A percentile compares a stretch with the other conserved stretches of the same genome.
phyloP scores from a whole-genome alignment of 23 tunicate genomes.

The Diplosoma virens region DNA sequence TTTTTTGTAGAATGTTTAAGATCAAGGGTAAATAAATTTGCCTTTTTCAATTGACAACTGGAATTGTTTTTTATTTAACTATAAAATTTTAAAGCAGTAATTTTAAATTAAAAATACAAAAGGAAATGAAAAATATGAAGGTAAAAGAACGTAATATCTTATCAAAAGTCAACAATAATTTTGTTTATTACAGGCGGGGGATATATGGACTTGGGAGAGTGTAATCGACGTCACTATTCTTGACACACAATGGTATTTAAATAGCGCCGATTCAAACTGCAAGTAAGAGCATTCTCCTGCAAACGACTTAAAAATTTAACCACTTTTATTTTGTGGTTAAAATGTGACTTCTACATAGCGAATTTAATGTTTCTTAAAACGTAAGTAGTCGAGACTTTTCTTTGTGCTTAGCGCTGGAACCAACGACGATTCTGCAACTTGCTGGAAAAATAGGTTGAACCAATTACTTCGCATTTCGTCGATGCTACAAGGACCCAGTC shows the following conservation, averaged over 20 bases:
- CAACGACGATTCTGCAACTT: background rate
- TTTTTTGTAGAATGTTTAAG: background rate
- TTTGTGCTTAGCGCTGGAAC: background rate
- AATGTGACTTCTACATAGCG: background rate
- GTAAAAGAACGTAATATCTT: no score
- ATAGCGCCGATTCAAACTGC: conserved; percentile 31
- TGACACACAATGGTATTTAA: conserved; percentile 41
- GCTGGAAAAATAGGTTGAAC: background rate
- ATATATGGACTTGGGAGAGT: conserved; percentile 44
- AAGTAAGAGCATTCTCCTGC: conserved; percentile 23
- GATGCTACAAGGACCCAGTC: background rate
- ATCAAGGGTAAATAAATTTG: background rate
- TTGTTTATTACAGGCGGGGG: conserved; percentile 18
- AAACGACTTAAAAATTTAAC: background rate
- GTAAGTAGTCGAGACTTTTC: background rate
- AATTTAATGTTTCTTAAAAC: background rate
- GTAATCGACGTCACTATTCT: conserved; percentile 35
- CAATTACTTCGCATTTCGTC: background rate
- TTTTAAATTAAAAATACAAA: no score
- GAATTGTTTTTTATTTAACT: no score
- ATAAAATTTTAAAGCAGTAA: no score
- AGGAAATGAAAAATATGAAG: no score
- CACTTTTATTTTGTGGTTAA: background rate
- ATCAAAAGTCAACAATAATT: no score
- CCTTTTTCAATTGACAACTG: no score